These are phyloP conservation scores for Phortica variegata DNA, from an alignment of 1,140 invertebrate genomes.

Conservation along the genomic window DNA sequence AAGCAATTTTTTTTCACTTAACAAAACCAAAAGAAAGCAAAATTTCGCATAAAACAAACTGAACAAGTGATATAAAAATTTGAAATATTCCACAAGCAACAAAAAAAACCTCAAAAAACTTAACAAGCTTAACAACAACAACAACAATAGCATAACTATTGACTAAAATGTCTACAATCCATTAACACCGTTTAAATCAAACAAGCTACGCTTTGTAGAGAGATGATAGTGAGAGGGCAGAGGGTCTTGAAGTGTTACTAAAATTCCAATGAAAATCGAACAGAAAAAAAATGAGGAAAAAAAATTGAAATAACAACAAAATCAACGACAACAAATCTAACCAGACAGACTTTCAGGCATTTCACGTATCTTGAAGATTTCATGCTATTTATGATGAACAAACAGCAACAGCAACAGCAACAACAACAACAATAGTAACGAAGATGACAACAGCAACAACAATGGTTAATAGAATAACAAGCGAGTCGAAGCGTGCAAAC, in stretches of 20 bases:
- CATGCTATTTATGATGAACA: constrained; percentile 52
- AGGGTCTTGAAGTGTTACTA: constrained; percentile 5
- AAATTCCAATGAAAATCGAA: constrained; percentile 52
- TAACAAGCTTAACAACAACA: constrained; percentile 21
- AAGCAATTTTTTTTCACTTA: too few relatives aligned
- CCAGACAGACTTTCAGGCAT: constrained; percentile 54
- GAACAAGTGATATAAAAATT: too few relatives aligned
- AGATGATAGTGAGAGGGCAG: too few relatives aligned
- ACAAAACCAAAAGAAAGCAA: too few relatives aligned
- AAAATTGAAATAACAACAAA: too few relatives aligned
- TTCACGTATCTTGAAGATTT: constrained; percentile 45
- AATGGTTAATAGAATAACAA: neutral
- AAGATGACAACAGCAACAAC: neutral
- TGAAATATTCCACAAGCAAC: constrained; percentile 17
- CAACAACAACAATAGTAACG: too few relatives aligned
- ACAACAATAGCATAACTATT: neutral
- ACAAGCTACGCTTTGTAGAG: too few relatives aligned
- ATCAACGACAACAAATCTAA: too few relatives aligned
- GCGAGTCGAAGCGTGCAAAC: constrained; percentile 39
- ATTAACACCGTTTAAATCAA: too few relatives aligned
- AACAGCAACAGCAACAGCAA: constrained; percentile 15
- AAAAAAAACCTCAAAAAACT: constrained; percentile 29
- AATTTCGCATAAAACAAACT: too few relatives aligned
- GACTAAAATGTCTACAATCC: too few relatives aligned
- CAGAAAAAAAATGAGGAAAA: too few relatives aligned